Conservation (phyloP, 2,797 vertebrate genomes). For the Danio tinwini region DNA sequence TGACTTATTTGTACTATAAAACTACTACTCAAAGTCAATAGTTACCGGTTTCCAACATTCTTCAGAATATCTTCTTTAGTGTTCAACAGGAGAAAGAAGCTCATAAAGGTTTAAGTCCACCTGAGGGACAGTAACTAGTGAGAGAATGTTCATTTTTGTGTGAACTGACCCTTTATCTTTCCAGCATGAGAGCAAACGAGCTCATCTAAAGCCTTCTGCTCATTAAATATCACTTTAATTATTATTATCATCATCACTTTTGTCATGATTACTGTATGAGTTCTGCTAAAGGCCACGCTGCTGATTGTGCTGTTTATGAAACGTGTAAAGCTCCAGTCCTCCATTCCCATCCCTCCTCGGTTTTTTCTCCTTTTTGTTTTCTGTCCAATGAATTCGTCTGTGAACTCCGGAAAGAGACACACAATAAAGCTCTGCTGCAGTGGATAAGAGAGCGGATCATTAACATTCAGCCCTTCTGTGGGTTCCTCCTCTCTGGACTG, state of each 20-base stretch:
- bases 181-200: constrained; percentile 74
- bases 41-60: too few species aligned
- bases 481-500: constrained; percentile 83
- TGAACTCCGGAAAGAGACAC: constrained; percentile 94
- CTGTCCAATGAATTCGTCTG: constrained; percentile 99
- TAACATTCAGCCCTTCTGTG: constrained; percentile 94
- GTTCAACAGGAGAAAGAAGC: too few species aligned
- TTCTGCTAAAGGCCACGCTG: constrained; percentile 66
- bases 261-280: constrained; percentile 76
- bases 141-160: too few species aligned
- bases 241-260: constrained; percentile 79
- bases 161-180: constrained; percentile 73
- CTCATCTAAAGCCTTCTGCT: constrained; percentile 82
- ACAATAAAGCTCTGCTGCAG: constrained; percentile 85
- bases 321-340: constrained; percentile 89
- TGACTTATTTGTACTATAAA: too few species aligned
- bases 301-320: constrained; percentile 76
- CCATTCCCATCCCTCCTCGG: constrained; percentile 91
- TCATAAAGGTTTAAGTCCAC: too few species aligned
- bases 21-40: too few species aligned
- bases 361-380: constrained; percentile 93
- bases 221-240: constrained; percentile 78
- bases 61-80: too few species aligned
- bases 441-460: constrained; percentile 91
- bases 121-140: too few species aligned